Percentiles rank a stretch among this genome's conserved stretches.
Conservation (phyloP, 2,797 vertebrate species). For the Acipenser ruthenus region DNA sequence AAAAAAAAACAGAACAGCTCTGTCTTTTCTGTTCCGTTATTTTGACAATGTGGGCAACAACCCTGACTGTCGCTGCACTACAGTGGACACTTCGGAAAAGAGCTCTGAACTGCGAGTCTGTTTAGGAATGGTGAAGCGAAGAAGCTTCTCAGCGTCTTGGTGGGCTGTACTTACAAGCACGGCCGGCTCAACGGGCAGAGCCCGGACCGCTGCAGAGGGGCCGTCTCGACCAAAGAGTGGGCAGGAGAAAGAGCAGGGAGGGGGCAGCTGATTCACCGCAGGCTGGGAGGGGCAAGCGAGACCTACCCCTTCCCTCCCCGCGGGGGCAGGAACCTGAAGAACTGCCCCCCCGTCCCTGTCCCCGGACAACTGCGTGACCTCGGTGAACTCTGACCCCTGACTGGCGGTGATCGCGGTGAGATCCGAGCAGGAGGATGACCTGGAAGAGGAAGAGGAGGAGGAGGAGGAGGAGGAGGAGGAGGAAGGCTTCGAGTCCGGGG, state of each 20-base stretch:
- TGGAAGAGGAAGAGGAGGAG: slow-evolving; percentile 29
- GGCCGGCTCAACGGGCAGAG: slow-evolving; percentile 53
- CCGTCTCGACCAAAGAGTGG: slow-evolving; percentile 33
- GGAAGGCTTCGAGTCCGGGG: slow-evolving; percentile 23
- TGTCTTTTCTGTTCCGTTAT: background rate
- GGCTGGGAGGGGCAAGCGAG: slow-evolving; percentile 23
- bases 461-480: slow-evolving; percentile 29
- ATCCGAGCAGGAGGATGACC: slow-evolving; percentile 60
- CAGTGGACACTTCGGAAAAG: no score
- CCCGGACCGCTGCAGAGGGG: slow-evolving; percentile 32
- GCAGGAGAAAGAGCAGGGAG: slow-evolving; percentile 35
- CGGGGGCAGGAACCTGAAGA: slow-evolving; percentile 15
- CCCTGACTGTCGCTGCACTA: no score
- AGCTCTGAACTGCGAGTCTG: no score
- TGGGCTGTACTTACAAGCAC: slow-evolving; percentile 56
- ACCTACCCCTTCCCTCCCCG: background rate
- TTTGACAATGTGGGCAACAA: no score
- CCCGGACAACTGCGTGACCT: slow-evolving; percentile 7
- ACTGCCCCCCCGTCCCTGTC: slow-evolving; percentile 3
- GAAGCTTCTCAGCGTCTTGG: background rate
- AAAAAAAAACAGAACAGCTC: background rate
- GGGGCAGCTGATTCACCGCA: slow-evolving; percentile 47
- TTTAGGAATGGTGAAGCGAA: no score
- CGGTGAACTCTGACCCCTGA: slow-evolving; percentile 4
- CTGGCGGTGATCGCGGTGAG: slow-evolving; percentile 29